phyloP scores from a whole-genome alignment of 1,140 invertebrate species.

The Tetramorium alpestre region DNA sequence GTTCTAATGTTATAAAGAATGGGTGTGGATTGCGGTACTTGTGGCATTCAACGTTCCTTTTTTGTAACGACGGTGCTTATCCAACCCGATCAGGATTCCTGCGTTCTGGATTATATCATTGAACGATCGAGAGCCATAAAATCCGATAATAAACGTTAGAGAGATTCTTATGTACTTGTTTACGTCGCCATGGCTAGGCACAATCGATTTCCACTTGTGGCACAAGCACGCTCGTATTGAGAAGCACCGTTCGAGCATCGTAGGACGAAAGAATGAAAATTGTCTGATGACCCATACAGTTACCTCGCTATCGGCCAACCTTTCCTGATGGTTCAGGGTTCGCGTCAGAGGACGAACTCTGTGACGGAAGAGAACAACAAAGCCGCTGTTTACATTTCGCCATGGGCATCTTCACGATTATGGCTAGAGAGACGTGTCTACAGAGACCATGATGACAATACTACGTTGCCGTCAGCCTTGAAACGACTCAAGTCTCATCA shows the following conservation, averaged over 20 bases:
- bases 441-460: neutral
- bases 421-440: neutral
- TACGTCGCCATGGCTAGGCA: neutral
- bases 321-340: conserved; percentile 77
- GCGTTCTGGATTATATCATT: conserved; percentile 31
- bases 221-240: conserved; percentile 28
- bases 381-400: conserved; percentile 39
- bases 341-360: conserved; percentile 73
- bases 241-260: conserved; percentile 65
- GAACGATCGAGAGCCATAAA: conserved; percentile 37
- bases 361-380: conserved; percentile 70
- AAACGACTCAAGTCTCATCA: neutral
- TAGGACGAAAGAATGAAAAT: conserved; percentile 76
- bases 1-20: neutral
- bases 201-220: conserved; percentile 63
- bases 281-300: conserved; percentile 77
- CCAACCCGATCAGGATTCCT: conserved; percentile 7
- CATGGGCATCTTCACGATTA: neutral
- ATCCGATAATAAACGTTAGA: conserved; percentile 49
- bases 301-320: conserved; percentile 69
- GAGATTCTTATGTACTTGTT: conserved; percentile 31
- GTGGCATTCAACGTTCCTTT: neutral
- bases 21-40: neutral
- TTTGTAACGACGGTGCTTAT: neutral
- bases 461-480: neutral